These are phyloP conservation scores for Agelas oroides DNA, from an alignment of 37 sponge, comb jelly and placozoan species.

Conservation along the genomic window DNA sequence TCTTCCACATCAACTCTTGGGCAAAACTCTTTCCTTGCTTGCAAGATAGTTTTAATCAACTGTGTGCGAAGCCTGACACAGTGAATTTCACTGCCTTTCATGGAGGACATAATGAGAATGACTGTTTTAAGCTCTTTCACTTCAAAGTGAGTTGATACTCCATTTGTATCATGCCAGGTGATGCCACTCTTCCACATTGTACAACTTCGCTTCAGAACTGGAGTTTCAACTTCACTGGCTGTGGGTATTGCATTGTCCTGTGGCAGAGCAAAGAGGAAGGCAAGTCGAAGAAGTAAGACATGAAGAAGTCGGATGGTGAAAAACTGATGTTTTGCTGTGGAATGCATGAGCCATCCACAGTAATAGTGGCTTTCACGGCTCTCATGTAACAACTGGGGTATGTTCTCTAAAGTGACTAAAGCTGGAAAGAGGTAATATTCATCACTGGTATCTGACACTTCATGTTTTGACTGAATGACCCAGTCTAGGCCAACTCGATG, in stretches of 20 bases:
- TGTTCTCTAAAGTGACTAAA: background rate
- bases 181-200: slow-evolving; percentile 28
- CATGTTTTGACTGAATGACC: background rate
- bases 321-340: background rate
- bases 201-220: background rate
- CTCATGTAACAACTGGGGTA: background rate
- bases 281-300: slow-evolving; percentile 11
- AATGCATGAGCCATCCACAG: slow-evolving; percentile 15
- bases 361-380: background rate
- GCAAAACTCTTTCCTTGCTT: background rate
- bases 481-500: background rate
- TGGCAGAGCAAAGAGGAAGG: slow-evolving; percentile 14
- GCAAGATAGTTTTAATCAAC: slow-evolving; percentile 11
- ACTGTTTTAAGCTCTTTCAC: slow-evolving; percentile 8
- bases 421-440: slow-evolving; percentile 27
- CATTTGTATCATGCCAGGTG: slow-evolving; percentile 16
- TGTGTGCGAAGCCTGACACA: slow-evolving; percentile 13
- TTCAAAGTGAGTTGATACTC: slow-evolving; percentile 16
- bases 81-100: background rate
- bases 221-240: background rate
- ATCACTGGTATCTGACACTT: background rate
- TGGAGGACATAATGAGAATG: slow-evolving; percentile 5
- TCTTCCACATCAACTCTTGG: background rate
- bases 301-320: slow-evolving; percentile 30
- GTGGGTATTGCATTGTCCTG: background rate